These are phyloP conservation scores for Cosmia trapezina DNA, from an alignment of 2,888 invertebrate genomes.

Conservation along the genomic window DNA sequence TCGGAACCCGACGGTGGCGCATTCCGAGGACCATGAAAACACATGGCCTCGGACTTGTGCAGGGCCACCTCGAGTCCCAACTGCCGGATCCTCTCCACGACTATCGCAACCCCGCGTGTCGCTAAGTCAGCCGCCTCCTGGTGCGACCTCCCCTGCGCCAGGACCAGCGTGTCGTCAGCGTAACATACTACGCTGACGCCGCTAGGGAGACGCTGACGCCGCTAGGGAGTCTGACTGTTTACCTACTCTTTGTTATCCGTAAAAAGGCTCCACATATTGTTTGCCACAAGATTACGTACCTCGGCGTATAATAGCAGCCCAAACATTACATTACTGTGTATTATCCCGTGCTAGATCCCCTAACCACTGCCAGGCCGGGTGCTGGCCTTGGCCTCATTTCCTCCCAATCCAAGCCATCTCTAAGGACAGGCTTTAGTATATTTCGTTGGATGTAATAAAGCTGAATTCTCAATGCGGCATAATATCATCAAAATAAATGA, in stretches of 20 bases:
- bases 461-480: conserved; percentile 45
- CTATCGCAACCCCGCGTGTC: too few relatives aligned
- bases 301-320: conserved; percentile 24
- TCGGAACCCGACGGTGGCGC: too few relatives aligned
- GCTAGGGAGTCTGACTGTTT: too few relatives aligned
- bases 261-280: conserved; percentile 41
- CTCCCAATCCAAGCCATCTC: conserved; percentile 52
- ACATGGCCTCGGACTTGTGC: too few relatives aligned
- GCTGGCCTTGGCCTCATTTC: conserved; percentile 66
- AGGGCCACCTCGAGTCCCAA: too few relatives aligned
- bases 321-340: conserved; percentile 48
- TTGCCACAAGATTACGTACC: conserved; percentile 34
- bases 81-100: too few relatives aligned
- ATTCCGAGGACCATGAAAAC: too few relatives aligned
- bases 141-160: too few relatives aligned
- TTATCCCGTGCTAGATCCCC: conserved; percentile 53
- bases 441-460: conserved; percentile 43
- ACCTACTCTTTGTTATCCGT: conserved; percentile 18
- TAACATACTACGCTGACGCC: too few relatives aligned
- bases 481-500: conserved; percentile 26
- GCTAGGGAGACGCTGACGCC: too few relatives aligned
- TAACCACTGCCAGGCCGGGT: conserved; percentile 44
- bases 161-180: too few relatives aligned
- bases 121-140: too few relatives aligned
- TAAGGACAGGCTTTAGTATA: conserved; percentile 44